Evolutionary conservation across 2,888 invertebrate species (phyloP), one percentile per base, ranked within the genome.

Genomic region (Agrotis clavis): DNA sequence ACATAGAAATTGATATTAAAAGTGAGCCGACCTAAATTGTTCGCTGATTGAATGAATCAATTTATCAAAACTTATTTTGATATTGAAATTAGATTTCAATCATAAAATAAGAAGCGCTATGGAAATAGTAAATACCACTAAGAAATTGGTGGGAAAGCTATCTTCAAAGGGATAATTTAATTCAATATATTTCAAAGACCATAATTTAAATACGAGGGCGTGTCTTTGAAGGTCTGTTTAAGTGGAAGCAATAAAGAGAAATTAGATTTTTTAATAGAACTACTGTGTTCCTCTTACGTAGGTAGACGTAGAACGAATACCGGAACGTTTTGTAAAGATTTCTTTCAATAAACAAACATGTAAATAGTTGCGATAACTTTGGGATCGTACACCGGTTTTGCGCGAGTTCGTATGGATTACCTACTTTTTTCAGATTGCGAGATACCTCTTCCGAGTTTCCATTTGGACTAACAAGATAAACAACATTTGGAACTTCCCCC

Each of bases 31-130:
- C 61, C 57, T 48, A 74, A 85, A 85, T 81, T 74, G 72, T 77
- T 77, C 81, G 67, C 59, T 77, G 79, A 81, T 79, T 77, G 71
- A 79, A 81, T 72, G 68, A 83, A 86, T 80, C 74, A 85, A 86
- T 84, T 79, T 77, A 79, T 79, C 68, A 80, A 76, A 77, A 85
- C 69, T 79, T 81, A 77, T 75, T 82, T 66, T 53, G 57, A 84
- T 79, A 78, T 75, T 68, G 74, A 76, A 82, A 76, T 81, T 76
- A 65, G 65, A 79, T 86, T 83, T 76, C 61, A 70, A 76, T 77
- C 51, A 78, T 76, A 73, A 69, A 76, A 70, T 66, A 71, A 47
- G 59, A 30, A 74, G 47, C n/a, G 56, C 53, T 56, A 67, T 53
- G 67, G 56, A 54, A 82, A 77, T 79, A 54, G 74, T 77, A 77